Evolutionary conservation across 2,888 invertebrate genomes (phyloP).

Genomic region (Diadromus collaris): DNA sequence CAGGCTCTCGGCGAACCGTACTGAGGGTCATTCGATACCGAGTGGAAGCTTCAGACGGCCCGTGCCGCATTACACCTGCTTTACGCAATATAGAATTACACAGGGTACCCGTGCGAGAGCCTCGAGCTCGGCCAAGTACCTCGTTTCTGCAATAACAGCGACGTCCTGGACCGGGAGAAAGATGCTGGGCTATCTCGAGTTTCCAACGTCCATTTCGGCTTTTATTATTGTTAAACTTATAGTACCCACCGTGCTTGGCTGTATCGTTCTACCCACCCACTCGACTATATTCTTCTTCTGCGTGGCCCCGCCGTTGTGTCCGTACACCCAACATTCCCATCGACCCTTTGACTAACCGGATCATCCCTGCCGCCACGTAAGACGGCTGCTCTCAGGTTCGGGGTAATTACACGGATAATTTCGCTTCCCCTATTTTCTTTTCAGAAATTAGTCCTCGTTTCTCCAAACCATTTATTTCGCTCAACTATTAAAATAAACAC

Average conservation of each 20-base stretch:
- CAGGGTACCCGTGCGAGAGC: constrained; percentile 7
- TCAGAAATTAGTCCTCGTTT: too few relatives aligned
- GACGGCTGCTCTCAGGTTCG: too few relatives aligned
- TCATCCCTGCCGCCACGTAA: too few relatives aligned
- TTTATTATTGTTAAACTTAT: constrained; percentile 23
- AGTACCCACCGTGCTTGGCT: constrained; percentile 7
- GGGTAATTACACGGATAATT: too few relatives aligned
- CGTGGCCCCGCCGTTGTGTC: background rate
- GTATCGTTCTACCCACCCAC: background rate
- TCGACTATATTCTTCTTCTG: background rate
- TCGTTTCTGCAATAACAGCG: constrained; percentile 30
- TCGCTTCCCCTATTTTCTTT: too few relatives aligned
- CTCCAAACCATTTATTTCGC: too few relatives aligned
- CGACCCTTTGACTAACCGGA: background rate
- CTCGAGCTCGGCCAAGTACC: constrained; percentile 22
- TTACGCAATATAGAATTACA: constrained; percentile 41
- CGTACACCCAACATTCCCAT: background rate
- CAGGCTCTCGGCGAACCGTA: constrained; percentile 8
- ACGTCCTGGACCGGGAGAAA: background rate
- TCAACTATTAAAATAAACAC: too few relatives aligned
- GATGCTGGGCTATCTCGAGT: constrained; percentile 23
- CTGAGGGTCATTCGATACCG: constrained; percentile 27
- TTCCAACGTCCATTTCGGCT: constrained; percentile 33
- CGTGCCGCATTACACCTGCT: constrained; percentile 35
- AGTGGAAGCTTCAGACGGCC: constrained; percentile 13